Evolutionary conservation across 2,888 invertebrate genomes (phyloP).

Genomic region (Drosophila fulvimacula): DNA sequence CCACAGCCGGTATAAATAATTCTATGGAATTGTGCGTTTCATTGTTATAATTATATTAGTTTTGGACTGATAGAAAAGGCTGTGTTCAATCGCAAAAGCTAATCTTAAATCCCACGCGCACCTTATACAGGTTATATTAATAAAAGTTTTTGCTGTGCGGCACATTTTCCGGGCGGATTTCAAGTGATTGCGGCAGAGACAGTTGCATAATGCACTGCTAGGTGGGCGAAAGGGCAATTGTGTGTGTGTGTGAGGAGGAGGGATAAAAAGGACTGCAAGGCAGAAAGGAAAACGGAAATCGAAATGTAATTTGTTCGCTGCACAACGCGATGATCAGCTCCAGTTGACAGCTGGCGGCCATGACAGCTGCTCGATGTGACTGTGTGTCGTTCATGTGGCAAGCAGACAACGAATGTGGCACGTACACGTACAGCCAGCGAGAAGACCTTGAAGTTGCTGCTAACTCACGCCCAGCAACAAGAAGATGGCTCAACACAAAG

Average conservation of each 20-base stretch:
- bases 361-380: conserved; percentile 48
- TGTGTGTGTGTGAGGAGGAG: not conserved
- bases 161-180: conserved; percentile 47
- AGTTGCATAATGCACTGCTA: conserved; percentile 59
- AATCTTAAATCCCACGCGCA: conserved; percentile 35
- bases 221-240: not conserved
- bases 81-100: conserved; percentile 34
- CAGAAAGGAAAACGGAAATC: conserved; percentile 62
- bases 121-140: conserved; percentile 34
- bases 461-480: conserved; percentile 19
- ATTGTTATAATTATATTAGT: conserved; percentile 5
- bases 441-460: conserved; percentile 33
- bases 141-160: conserved; percentile 43
- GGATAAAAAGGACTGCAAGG: conserved; percentile 3
- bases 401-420: conserved; percentile 45
- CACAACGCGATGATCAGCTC: conserved; percentile 54
- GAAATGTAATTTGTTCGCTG: conserved; percentile 73
- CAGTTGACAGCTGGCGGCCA: conserved; percentile 69
- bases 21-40: conserved; percentile 2
- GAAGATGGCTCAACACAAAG: conserved; percentile 5
- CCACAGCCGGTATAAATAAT: not conserved
- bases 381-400: conserved; percentile 20
- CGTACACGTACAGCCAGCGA: conserved; percentile 36
- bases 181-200: conserved; percentile 38
- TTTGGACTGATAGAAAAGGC: conserved; percentile 7